These are phyloP conservation scores for Microtus richardsoni DNA, from an alignment of 2,113 vertebrate genomes.

Conservation along the genomic window DNA sequence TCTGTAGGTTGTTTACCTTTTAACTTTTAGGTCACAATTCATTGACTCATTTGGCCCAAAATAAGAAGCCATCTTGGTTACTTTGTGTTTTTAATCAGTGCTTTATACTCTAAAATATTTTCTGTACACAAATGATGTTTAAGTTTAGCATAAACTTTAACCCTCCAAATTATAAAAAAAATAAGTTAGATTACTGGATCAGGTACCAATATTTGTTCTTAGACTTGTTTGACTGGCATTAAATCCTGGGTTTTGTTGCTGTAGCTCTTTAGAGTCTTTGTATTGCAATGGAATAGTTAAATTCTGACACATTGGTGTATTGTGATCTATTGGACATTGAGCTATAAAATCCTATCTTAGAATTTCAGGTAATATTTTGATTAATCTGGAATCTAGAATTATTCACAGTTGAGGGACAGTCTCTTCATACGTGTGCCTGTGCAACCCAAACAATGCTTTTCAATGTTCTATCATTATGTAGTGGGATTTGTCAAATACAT, in stretches of 20 bases:
- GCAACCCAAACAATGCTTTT: background rate
- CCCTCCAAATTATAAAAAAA: conserved; percentile 34
- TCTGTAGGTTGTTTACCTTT: conserved; percentile 46
- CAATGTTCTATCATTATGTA: conserved; percentile 14
- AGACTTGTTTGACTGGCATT: background rate
- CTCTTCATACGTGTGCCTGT: background rate
- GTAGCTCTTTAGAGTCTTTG: conserved; percentile 36
- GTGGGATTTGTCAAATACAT: conserved; percentile 35
- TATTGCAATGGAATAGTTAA: conserved; percentile 35
- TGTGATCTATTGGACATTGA: conserved; percentile 25
- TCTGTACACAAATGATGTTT: conserved; percentile 39
- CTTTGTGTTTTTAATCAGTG: conserved; percentile 44
- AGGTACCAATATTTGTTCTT: conserved; percentile 2
- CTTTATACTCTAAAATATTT: conserved; percentile 35
- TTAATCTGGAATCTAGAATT: background rate
- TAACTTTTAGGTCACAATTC: conserved; percentile 35
- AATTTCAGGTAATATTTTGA: conserved; percentile 20
- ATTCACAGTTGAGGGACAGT: conserved; percentile 1
- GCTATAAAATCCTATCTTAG: conserved; percentile 18
- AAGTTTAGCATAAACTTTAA: conserved; percentile 14
- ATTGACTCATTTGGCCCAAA: conserved; percentile 41
- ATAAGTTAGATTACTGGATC: background rate
- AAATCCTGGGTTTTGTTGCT: background rate
- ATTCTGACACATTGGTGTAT: conserved; percentile 21
- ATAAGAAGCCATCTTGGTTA: conserved; percentile 53